phyloP scores from a whole-genome alignment of 2,797 vertebrate species.

The Lagorchestes hirsutus region DNA sequence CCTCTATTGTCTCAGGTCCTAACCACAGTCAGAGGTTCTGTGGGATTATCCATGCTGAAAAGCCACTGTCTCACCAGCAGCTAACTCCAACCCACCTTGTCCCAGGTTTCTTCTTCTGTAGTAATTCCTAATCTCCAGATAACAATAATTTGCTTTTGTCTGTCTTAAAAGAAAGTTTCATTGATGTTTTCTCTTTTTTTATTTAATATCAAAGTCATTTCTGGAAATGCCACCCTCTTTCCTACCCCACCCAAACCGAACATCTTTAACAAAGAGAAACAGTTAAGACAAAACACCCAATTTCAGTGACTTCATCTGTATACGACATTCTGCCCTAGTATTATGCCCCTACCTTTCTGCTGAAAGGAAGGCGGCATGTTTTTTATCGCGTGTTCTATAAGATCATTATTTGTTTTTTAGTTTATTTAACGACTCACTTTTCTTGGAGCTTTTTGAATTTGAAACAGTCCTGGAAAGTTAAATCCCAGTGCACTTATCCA shows the following conservation, averaged over 20 bases:
- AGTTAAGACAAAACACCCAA: background rate
- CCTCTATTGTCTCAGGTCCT: background rate
- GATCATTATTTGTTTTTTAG: background rate
- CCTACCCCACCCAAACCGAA: background rate
- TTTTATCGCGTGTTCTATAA: background rate
- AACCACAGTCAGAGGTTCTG: background rate
- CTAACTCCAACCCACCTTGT: background rate
- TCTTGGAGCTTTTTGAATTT: background rate
- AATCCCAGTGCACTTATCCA: background rate
- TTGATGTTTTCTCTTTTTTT: background rate
- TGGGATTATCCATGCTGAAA: background rate
- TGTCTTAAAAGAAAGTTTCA: background rate
- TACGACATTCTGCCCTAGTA: background rate
- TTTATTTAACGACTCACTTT: background rate
- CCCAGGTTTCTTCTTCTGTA: background rate
- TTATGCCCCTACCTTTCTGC: background rate
- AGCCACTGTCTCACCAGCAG: background rate
- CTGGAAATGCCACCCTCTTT: background rate
- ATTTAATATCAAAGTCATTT: background rate
- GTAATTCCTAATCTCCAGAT: background rate
- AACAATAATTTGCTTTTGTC: background rate
- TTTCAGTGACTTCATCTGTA: background rate
- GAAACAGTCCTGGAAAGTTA: background rate
- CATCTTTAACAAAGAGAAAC: background rate
- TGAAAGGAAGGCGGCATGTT: background rate